Evolutionary conservation across 2,113 vertebrate genomes (phyloP).

Genomic region (Percopsis transmontana): DNA sequence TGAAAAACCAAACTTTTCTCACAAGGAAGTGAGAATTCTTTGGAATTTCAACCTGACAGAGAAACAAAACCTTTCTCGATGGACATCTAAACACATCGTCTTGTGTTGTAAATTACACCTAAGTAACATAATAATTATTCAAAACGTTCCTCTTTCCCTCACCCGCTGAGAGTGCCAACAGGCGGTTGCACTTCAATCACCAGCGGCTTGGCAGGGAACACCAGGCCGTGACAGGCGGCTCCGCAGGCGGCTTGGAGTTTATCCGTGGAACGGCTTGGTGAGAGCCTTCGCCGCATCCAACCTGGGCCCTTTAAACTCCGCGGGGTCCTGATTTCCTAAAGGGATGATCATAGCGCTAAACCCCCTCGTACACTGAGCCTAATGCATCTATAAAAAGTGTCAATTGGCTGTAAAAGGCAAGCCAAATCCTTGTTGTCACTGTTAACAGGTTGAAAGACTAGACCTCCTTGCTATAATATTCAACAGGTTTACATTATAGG

Average conservation of each 20-base stretch:
- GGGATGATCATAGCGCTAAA: constrained; percentile 71
- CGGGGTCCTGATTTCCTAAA: constrained; percentile 59
- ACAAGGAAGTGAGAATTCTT: constrained; percentile 51
- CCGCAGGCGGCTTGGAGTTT: constrained; percentile 64
- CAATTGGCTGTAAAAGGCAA: constrained; percentile 57
- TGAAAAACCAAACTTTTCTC: constrained; percentile 36
- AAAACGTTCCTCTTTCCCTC: constrained; percentile 58
- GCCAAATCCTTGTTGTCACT: constrained; percentile 50
- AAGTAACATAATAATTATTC: constrained; percentile 79
- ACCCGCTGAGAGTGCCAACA: constrained; percentile 70
- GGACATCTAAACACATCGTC: constrained; percentile 45
- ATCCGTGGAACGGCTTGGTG: constrained; percentile 48
- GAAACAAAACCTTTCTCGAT: constrained; percentile 35
- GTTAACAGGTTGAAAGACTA: constrained; percentile 61
- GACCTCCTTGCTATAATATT: background rate
- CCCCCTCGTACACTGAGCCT: constrained; percentile 56
- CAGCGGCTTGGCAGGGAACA: constrained; percentile 54
- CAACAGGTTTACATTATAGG: too few species aligned
- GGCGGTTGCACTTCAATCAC: constrained; percentile 76
- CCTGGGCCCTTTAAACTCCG: constrained; percentile 69
- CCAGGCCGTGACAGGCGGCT: constrained; percentile 56
- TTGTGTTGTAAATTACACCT: constrained; percentile 80
- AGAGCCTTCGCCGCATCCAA: constrained; percentile 36
- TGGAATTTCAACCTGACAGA: constrained; percentile 36
- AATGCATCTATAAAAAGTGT: constrained; percentile 49